Evolutionary conservation across 2,797 vertebrate genomes (phyloP), one percentile per base, ranked within the genome.

Genomic region (Smutsia gigantea): DNA sequence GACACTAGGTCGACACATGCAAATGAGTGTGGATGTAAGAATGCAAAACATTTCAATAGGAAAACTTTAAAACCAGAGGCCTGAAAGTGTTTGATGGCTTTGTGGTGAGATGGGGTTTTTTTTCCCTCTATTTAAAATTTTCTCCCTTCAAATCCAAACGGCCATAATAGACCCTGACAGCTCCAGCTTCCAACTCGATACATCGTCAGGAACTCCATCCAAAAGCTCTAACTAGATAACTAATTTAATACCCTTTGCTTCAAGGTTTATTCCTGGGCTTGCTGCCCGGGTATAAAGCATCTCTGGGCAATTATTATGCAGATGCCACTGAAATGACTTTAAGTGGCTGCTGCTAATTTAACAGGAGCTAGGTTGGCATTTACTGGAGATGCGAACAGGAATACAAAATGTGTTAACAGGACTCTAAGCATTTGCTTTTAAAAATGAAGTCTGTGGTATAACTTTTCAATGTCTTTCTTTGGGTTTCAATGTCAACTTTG

Each of bases 231-330:
- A 98, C 84, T 90, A 98, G 98, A 98, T 98, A 98, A 98, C 98
- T 98, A 98, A 98, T 98, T 98, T 98, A 98, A 98, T 98, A 98
- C 92, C 98, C 98, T 98, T 98, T 97, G 98, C 98, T 98, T 98
- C 98, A 97, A 98, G 98, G 98, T 98, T 98, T 98, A 98, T 98
- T 98, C 97, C 95, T 98, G 98, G 98, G 98, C 98, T 68, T 63
- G 93, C 90, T 98, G 98, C 98, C 98, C 98, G 98, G 98, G 98
- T 98, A 97, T 21, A 98, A 98, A 98, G 97, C 96, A 97, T 98
- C 98, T 98, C 98, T 97, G 68, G 96, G 97, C 96, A 98, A 98
- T 98, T 98, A 98, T 93, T 97, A 98, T 96, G 98, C 98, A 98
- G 98, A 98, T 98, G 98, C 97, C 96, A 93, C 97, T 89, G 96